Evolutionary conservation across 1,140 invertebrate species (phyloP), one percentile per base, ranked within the genome.

Genomic region (Hycleus phaleratus): DNA sequence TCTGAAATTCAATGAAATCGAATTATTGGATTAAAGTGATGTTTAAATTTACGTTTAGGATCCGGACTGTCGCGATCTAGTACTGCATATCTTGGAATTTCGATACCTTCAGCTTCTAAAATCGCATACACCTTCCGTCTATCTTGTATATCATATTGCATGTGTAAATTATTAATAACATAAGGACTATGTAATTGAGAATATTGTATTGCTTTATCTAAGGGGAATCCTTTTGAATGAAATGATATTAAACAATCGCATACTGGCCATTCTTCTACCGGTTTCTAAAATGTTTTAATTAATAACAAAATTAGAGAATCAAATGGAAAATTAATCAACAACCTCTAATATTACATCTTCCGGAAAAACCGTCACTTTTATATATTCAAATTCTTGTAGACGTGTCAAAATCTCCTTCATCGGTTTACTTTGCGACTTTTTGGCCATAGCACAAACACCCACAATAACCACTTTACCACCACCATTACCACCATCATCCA

Each of bases 211-310:
- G 97, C 95, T 80, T 99, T 99, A 68, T 95, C 93, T 55, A 97
- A 79, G 3, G 95, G 97, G 79, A 98, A 99, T 68, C 95, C 95
- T 78, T 96, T 94, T 1, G 96, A 98, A 75, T 99, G 96, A 74
- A 99, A 99, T 58, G 94, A 97, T 58, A 99, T 95, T 10, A 99
- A 81, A 71, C 95, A 98, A 77, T 99, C 96, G 71, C 94, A 95
- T 12, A 93, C 78, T 2, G 96, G 97, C 97, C 97, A 99, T 69
- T 98, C 87, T 75, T 99, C 95, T 7, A 99, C 93, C 2, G 94
- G 89, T 77, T 93, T 86, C 83, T 95, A 73, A 12, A 81, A 75
- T 42, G 59, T 47, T 43, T 18, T 1, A 18, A 18, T 18, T 18
- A 18, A 18, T 18, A 18, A 18, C 18, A 18, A 18, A 18, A 18